Evolutionary conservation across 1,140 invertebrate species (phyloP).

Genomic region (Psilanteris sp.): DNA sequence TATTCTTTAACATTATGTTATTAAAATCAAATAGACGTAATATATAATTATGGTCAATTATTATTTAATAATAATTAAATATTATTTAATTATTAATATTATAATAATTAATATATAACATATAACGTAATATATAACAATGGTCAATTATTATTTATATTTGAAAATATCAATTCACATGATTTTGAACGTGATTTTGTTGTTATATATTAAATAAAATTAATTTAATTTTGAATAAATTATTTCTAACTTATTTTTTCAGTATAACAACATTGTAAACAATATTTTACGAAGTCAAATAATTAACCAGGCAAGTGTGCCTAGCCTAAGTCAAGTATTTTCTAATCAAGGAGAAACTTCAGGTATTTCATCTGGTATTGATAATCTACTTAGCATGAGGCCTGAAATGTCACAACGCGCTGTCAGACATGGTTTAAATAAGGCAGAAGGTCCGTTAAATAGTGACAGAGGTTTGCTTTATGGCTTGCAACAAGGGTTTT

Average conservation of each 20-base stretch:
- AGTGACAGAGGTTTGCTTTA: conserved; percentile 78
- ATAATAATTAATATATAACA: too few species aligned
- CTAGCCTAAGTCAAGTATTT: conserved; percentile 65
- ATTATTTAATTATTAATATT: too few species aligned
- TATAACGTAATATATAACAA: too few species aligned
- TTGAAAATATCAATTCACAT: too few species aligned
- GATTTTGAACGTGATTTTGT: too few species aligned
- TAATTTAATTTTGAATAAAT: too few species aligned
- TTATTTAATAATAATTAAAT: too few species aligned
- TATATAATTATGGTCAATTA: too few species aligned
- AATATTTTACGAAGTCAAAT: conserved; percentile 75
- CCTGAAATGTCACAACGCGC: conserved; percentile 27
- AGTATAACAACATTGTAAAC: conserved; percentile 76
- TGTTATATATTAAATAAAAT: too few species aligned
- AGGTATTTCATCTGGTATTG: conserved; percentile 19
- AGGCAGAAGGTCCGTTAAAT: conserved; percentile 81
- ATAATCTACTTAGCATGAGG: conserved; percentile 11
- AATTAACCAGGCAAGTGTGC: conserved; percentile 68
- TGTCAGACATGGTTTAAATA: conserved; percentile 79
- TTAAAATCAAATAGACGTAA: too few species aligned
- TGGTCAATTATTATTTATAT: too few species aligned
- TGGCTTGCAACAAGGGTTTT: conserved; percentile 74
- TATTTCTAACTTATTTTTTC: conserved; percentile 22
- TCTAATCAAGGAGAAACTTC: conserved; percentile 51
- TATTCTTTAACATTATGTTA: too few species aligned